Base-by-base conservation (phyloP, 2,113 vertebrate species). In the Heterotilapia buettikoferi region DNA sequence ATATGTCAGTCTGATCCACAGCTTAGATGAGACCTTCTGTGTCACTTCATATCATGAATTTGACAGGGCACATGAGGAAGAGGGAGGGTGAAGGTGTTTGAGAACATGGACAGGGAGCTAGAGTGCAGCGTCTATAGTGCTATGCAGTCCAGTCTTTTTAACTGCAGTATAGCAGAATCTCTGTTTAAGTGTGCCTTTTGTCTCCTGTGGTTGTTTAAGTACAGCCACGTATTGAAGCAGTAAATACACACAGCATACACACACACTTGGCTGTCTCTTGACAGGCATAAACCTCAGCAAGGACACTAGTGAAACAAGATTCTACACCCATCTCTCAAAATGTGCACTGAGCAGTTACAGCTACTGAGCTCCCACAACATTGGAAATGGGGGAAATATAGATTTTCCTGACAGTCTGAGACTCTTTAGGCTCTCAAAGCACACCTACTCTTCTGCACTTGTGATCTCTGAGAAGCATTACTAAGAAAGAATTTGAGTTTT, bases 271-370 rank as follows among this genome's bases (percentile, higher is more conserved):
- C 86, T 81, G 45, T 68, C 83, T 78, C 84, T 76, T 50, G 84
- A 83, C 80, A 83, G 61, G 16, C 43, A 80, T 57, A 87, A 91
- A 92, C 87, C 89, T 83, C 85, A 86, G 85, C 84, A 86, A 89
- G 57, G 88, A 87, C 56, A 93, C 85, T 54, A 89, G 53, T 79
- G 79, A 85, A 91, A 93, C 84, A 31, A 21, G 61, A 92, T 85
- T 66, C 68, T 87, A 45, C 81, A 53, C 2, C 56, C 19, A 83
- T 87, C 59, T 88, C 73, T 76, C 47, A 81, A 88, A 89, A 82
- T 38, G 61, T 79, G 47, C 84, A 85, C 63, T 71, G 73, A 84
- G 88, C 61, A 91, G 52, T 83, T 84, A n/a, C 63, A 66, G 7
- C 84, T 89, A 56, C 68, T 83, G 76, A 24, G 11, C 66, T 88